These are phyloP conservation scores for Ctenoplectra terminalis DNA, from an alignment of 1,140 invertebrate genomes.

Conservation along the genomic window DNA sequence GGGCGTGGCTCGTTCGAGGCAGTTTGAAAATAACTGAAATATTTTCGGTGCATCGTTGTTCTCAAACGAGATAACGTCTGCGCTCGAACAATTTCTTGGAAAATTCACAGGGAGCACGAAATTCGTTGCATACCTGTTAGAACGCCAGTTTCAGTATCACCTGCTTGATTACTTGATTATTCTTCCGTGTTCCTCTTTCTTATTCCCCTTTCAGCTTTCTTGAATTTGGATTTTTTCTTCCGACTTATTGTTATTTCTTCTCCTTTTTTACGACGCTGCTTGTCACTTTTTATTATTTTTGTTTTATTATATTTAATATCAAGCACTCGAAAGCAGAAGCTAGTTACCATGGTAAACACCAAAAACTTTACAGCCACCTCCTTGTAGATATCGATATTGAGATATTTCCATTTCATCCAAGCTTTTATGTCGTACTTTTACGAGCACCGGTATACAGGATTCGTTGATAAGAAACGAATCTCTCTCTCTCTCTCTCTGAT, in stretches of 20 bases:
- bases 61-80: neutral
- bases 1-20: neutral
- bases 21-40: constrained; percentile 16
- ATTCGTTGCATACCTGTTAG: neutral
- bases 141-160: constrained; percentile 1
- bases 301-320: too few species aligned
- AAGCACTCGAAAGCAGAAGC: neutral
- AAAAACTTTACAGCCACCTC: too few species aligned
- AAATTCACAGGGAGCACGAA: neutral
- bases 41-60: neutral
- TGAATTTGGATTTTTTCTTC: too few species aligned
- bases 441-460: neutral
- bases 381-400: neutral
- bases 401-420: neutral
- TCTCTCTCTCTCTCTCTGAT: too few species aligned
- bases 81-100: constrained; percentile 14
- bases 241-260: too few species aligned
- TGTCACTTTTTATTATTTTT: too few species aligned
- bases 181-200: too few species aligned
- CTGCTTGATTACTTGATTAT: neutral
- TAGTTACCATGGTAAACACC: neutral
- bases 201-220: fast-evolving
- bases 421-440: neutral
- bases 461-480: too few species aligned
- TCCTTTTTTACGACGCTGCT: too few species aligned